Evolutionary conservation across 2,888 invertebrate species (phyloP).

Genomic region (Temnothorax ravouxi): DNA sequence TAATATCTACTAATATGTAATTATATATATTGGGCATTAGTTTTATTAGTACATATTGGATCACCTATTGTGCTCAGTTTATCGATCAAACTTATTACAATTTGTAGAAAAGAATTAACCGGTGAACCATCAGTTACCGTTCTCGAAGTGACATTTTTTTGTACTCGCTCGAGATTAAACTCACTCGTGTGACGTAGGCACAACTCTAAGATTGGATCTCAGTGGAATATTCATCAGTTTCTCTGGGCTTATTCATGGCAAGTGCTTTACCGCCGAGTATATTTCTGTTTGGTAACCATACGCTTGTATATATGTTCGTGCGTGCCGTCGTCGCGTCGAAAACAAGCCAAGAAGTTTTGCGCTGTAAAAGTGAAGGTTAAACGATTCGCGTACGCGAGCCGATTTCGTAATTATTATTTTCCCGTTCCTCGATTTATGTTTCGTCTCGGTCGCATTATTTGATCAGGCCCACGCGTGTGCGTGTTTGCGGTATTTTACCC

Average conservation of each 20-base stretch:
- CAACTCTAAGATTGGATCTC: background rate
- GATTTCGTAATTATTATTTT: slow-evolving; percentile 46
- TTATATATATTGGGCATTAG: background rate
- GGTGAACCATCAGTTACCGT: background rate
- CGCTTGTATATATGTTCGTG: background rate
- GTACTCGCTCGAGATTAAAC: background rate
- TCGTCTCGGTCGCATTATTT: background rate
- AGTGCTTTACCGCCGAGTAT: slow-evolving; percentile 1
- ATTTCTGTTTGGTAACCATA: slow-evolving; percentile 33
- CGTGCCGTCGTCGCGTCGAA: slow-evolving; percentile 16
- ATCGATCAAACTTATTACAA: background rate
- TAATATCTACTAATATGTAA: background rate
- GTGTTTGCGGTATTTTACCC: background rate
- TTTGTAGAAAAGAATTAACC: background rate
- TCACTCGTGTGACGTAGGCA: background rate
- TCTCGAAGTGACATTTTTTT: background rate
- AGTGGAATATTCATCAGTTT: slow-evolving; percentile 1
- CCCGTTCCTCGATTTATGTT: slow-evolving; percentile 4
- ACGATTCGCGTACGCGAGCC: slow-evolving; percentile 46
- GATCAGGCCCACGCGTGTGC: background rate
- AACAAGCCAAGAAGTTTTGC: slow-evolving; percentile 28
- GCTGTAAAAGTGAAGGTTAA: slow-evolving; percentile 49
- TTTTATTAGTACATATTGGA: background rate
- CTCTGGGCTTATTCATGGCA: slow-evolving; percentile 5
- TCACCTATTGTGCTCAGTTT: background rate